Percentiles rank a stretch among this genome's conserved stretches.
phyloP scores from a whole-genome alignment of 23 tunicate genomes.

The Trididemnum clinides region DNA sequence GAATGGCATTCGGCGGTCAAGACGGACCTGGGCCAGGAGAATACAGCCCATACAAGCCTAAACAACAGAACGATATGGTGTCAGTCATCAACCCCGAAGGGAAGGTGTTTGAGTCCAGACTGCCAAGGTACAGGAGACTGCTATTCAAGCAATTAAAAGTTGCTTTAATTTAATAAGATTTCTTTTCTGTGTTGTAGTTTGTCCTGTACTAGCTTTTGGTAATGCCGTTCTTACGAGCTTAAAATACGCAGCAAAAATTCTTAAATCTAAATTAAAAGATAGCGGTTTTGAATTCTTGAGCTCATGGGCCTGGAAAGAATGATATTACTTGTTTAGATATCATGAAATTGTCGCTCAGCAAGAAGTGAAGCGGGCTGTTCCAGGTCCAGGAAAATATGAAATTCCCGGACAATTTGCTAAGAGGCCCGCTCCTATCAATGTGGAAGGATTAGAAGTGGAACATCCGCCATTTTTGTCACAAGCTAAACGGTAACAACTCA shows the following conservation, averaged over 20 bases:
- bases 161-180: not conserved
- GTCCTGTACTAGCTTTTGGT: too few relatives aligned
- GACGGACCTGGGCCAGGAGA: constrained; percentile 86
- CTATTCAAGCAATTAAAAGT: not conserved
- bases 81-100: constrained; percentile 84
- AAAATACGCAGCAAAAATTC: too few relatives aligned
- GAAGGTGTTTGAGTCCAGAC: constrained; percentile 78
- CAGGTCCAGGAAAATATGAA: constrained; percentile 92
- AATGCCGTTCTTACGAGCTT: too few relatives aligned
- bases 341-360: constrained; percentile 85
- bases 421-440: constrained; percentile 79
- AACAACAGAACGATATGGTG: constrained; percentile 48
- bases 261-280: too few relatives aligned
- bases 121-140: constrained; percentile 57
- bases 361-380: constrained; percentile 81
- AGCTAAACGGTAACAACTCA: constrained; percentile 64
- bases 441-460: constrained; percentile 91
- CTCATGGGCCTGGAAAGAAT: too few relatives aligned
- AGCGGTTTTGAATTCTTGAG: too few relatives aligned
- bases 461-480: constrained; percentile 92
- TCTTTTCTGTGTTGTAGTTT: too few relatives aligned
- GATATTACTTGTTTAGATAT: constrained; percentile 35
- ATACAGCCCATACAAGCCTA: constrained; percentile 68
- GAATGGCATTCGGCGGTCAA: constrained; percentile 74
- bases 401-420: constrained; percentile 74